phyloP scores from a whole-genome alignment of 1,140 invertebrate species.

The Calliphora vicina region DNA sequence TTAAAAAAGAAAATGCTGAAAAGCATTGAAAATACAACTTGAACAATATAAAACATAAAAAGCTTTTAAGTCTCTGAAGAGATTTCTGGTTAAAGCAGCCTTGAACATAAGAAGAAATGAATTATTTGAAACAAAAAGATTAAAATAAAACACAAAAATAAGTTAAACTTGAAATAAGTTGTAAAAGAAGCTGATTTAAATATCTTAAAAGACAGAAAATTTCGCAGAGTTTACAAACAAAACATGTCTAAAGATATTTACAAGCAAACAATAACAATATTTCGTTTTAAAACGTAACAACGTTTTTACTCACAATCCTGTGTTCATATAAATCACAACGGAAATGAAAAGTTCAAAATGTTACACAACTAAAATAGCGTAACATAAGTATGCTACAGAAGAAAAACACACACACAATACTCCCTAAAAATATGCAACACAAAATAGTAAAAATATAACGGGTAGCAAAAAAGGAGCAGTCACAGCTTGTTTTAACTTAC shows the following conservation, averaged over 20 bases:
- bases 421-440: not conserved
- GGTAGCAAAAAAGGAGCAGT: not conserved
- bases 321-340: conserved; percentile 10
- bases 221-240: not conserved
- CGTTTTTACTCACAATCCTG: not conserved
- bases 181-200: no score
- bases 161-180: no score
- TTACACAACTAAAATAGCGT: conserved; percentile 15
- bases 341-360: conserved; percentile 29
- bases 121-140: not conserved
- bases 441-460: not conserved
- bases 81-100: not conserved
- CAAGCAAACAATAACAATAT: not conserved
- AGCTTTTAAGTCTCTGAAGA: not conserved
- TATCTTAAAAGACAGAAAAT: not conserved
- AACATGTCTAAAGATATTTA: not conserved
- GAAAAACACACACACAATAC: not conserved
- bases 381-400: not conserved
- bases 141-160: no score
- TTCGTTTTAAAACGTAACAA: no score
- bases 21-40: not conserved
- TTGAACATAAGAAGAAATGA: not conserved
- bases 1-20: not conserved
- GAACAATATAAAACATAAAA: not conserved
- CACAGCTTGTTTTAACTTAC: not conserved